phyloP scores from a whole-genome alignment of 2,888 invertebrate species.

The Halictus ligatus region DNA sequence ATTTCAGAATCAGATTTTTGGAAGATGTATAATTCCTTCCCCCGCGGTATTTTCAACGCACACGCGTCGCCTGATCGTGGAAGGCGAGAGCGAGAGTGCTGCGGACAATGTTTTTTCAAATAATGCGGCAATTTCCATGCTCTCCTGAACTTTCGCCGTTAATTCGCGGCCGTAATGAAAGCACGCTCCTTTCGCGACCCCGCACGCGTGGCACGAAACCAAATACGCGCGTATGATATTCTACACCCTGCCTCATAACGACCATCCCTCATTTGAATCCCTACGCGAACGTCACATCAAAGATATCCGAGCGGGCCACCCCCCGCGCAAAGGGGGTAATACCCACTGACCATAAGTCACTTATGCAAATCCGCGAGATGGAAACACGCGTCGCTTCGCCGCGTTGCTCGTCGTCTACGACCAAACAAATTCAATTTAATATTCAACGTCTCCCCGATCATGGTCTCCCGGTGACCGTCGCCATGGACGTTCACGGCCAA shows the following conservation, averaged over 20 bases:
- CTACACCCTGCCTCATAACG: conserved; percentile 68
- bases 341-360: conserved; percentile 78
- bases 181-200: neutral
- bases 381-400: conserved; percentile 67
- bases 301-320: conserved; percentile 71
- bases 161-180: conserved; percentile 33
- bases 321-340: conserved; percentile 63
- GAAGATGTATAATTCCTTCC: too few relatives aligned
- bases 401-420: conserved; percentile 44
- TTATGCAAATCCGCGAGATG: conserved; percentile 77
- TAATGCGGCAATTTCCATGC: conserved; percentile 21
- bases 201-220: conserved; percentile 60
- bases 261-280: conserved; percentile 74
- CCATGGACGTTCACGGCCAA: neutral
- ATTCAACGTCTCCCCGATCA: conserved; percentile 51
- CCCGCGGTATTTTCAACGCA: neutral
- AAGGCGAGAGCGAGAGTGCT: neutral
- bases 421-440: conserved; percentile 72
- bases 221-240: conserved; percentile 72
- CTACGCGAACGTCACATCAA: conserved; percentile 76
- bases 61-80: neutral
- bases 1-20: too few relatives aligned
- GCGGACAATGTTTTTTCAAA: conserved; percentile 15
- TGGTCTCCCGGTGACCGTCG: neutral
- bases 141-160: conserved; percentile 21